Percentiles rank a stretch among this genome's conserved stretches.
phyloP scores from a whole-genome alignment of 2,113 vertebrate genomes.

The Pseudopipra pipra region DNA sequence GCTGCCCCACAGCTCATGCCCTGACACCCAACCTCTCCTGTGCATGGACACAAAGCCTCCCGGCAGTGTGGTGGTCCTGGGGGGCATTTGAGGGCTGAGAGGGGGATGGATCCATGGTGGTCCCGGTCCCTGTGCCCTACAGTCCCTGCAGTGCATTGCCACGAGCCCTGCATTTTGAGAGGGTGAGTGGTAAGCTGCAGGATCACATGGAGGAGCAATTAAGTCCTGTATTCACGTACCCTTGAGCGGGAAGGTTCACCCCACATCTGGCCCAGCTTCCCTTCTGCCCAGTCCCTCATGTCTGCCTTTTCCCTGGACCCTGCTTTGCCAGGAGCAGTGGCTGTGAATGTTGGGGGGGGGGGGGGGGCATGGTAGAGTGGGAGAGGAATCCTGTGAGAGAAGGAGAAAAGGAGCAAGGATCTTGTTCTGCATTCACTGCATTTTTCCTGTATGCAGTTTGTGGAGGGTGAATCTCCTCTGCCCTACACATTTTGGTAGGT shows the following conservation, averaged over 20 bases:
- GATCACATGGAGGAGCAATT: not conserved
- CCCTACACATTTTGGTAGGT: not conserved
- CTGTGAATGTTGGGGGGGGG: too few species aligned
- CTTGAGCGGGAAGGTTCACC: not conserved
- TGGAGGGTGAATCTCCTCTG: not conserved
- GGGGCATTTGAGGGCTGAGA: too few species aligned
- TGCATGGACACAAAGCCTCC: not conserved
- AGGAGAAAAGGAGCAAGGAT: not conserved
- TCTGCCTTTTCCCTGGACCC: not conserved
- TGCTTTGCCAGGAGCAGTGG: not conserved
- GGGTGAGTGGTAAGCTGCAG: not conserved
- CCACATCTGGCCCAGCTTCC: rapidly evolving
- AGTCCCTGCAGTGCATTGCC: rapidly evolving
- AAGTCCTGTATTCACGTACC: not conserved
- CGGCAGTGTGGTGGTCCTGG: rapidly evolving
- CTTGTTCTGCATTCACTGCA: not conserved
- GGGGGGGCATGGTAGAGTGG: not conserved
- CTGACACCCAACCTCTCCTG: not conserved
- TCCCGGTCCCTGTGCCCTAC: not conserved
- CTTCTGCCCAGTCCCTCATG: not conserved
- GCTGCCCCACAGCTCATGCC: rapidly evolving
- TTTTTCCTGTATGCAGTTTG: not conserved
- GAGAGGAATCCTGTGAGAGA: not conserved
- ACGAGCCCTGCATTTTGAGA: not conserved
- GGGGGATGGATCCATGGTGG: rapidly evolving